A percentile compares a stretch with the other conserved stretches of the same genome.
Evolutionary conservation across 2,113 vertebrate species (phyloP).

Genomic region (Hemibates koningsi): DNA sequence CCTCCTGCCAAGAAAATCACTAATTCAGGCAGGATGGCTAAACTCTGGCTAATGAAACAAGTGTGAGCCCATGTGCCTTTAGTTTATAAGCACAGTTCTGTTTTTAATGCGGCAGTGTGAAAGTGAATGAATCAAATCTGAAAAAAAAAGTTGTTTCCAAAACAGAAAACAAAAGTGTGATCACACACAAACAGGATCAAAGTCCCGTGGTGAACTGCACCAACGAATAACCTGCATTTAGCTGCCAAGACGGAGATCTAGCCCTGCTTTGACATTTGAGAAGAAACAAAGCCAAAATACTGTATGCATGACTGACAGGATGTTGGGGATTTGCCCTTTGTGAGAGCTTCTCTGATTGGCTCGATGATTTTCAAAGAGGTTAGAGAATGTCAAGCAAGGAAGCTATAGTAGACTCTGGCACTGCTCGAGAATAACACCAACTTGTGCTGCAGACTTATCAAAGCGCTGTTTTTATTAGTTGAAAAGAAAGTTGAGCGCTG

Average conservation of each 20-base stretch:
- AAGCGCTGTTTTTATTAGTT: constrained; percentile 6
- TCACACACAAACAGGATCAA: neutral
- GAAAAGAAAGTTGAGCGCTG: neutral
- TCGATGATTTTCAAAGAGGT: constrained; percentile 7
- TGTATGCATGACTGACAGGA: constrained; percentile 19
- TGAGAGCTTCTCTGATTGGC: neutral
- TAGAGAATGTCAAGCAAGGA: constrained; percentile 11
- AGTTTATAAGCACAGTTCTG: neutral
- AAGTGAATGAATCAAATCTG: neutral
- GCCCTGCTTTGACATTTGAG: neutral
- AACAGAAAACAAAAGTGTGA: neutral
- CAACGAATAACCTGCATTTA: neutral
- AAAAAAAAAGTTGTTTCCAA: neutral
- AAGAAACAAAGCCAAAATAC: constrained; percentile 23
- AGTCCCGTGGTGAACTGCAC: neutral
- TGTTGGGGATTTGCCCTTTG: constrained; percentile 19
- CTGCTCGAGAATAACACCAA: neutral
- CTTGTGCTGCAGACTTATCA: neutral
- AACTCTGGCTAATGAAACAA: constrained; percentile 13
- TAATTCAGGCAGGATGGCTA: constrained; percentile 19
- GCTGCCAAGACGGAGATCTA: neutral
- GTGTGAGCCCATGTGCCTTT: neutral
- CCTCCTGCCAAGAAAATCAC: constrained; percentile 19
- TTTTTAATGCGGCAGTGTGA: neutral
- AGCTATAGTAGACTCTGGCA: neutral